Percentiles rank a stretch among this genome's conserved stretches.
Evolutionary conservation across 64 coral and sea anemone species (phyloP).

Genomic region (Pocillopora verrucosa): DNA sequence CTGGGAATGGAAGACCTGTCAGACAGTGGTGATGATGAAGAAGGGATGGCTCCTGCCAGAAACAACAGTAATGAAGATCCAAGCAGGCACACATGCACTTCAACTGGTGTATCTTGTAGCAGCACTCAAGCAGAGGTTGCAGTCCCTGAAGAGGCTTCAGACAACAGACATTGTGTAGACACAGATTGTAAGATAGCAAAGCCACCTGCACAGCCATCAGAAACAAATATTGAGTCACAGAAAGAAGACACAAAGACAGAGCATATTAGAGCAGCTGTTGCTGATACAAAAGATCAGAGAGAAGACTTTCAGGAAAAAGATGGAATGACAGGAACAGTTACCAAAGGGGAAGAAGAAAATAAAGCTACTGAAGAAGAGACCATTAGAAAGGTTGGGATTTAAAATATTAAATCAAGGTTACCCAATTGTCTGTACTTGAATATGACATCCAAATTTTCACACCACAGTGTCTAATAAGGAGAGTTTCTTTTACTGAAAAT

Average conservation of each 20-base stretch:
- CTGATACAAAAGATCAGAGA: neutral
- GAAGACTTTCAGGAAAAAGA: slow-evolving; percentile 12
- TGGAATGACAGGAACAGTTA: neutral
- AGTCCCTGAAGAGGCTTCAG: neutral
- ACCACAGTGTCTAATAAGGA: too few species aligned
- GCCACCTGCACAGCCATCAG: neutral
- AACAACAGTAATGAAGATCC: neutral
- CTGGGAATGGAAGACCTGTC: slow-evolving; percentile 40
- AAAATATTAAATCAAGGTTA: neutral
- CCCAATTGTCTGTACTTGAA: too few species aligned
- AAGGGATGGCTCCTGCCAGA: neutral
- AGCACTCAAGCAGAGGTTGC: neutral
- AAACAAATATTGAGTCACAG: neutral
- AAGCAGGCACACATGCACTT: slow-evolving; percentile 1
- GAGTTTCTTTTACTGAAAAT: too few species aligned
- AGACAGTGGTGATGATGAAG: slow-evolving; percentile 41
- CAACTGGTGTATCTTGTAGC: slow-evolving; percentile 15
- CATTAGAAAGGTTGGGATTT: neutral
- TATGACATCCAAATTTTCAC: too few species aligned
- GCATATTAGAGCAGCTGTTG: neutral
- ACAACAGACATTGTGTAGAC: neutral
- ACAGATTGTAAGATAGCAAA: neutral
- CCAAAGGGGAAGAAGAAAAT: neutral
- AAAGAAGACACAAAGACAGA: neutral
- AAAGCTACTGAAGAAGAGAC: neutral